phyloP scores from a whole-genome alignment of 2,797 vertebrate genomes.

The Artibeus jamaicensis region DNA sequence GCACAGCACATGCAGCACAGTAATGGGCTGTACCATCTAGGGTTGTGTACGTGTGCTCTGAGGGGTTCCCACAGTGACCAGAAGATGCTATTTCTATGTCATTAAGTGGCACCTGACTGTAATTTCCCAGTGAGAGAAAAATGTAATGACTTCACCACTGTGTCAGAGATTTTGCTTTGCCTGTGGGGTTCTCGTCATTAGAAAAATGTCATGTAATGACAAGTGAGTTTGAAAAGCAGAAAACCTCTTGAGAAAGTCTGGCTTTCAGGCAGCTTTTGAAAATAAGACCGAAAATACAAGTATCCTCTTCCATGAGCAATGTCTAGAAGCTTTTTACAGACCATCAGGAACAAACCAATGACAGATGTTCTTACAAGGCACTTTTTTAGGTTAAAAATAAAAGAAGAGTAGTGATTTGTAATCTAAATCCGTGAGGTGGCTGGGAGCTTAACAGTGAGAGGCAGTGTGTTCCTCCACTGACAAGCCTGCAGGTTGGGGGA shows the following conservation, averaged over 20 bases:
- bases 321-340: background rate
- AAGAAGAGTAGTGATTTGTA: background rate
- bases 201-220: background rate
- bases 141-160: background rate
- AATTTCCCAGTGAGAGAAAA: background rate
- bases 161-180: background rate
- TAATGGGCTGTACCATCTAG: background rate
- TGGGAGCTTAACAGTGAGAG: background rate
- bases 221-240: background rate
- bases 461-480: rapidly evolving
- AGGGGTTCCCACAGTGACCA: background rate
- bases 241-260: background rate
- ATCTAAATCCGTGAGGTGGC: background rate
- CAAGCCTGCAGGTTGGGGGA: background rate
- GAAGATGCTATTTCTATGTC: background rate
- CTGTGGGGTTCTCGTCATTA: background rate
- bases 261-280: background rate
- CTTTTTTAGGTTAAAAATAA: background rate
- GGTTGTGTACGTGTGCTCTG: background rate
- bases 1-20: background rate
- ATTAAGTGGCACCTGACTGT: background rate
- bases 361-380: background rate
- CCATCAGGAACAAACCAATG: background rate
- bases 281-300: background rate
- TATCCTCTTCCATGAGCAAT: background rate